These are phyloP conservation scores for Tachina fera DNA, from an alignment of 2,888 invertebrate genomes.

Conservation along the genomic window DNA sequence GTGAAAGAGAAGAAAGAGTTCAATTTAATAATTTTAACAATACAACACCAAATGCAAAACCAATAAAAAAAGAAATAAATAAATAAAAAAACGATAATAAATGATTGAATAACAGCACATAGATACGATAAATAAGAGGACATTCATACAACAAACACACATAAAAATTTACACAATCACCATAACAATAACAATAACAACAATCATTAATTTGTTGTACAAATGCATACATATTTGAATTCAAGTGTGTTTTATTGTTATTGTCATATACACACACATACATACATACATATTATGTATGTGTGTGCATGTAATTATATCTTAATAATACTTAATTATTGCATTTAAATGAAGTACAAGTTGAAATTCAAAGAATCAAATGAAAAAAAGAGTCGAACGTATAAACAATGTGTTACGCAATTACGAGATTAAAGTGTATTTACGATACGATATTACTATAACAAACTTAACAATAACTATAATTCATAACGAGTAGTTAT, in stretches of 20 bases:
- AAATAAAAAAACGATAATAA: slow-evolving; percentile 19
- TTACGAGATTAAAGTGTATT: slow-evolving; percentile 57
- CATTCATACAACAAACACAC: slow-evolving; percentile 53
- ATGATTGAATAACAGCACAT: not conserved
- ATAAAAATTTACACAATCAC: slow-evolving; percentile 28
- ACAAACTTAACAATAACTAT: slow-evolving; percentile 61
- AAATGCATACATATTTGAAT: not conserved
- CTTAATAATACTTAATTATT: slow-evolving; percentile 19
- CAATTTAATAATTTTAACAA: slow-evolving; percentile 41
- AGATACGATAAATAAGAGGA: slow-evolving; percentile 40
- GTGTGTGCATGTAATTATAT: slow-evolving; percentile 4
- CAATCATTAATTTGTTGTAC: slow-evolving; percentile 4
- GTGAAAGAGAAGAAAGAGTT: slow-evolving; percentile 50
- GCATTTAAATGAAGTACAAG: slow-evolving; percentile 23
- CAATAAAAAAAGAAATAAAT: slow-evolving; percentile 8
- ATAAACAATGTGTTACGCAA: slow-evolving; percentile 59
- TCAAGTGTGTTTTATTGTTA: slow-evolving; percentile 11
- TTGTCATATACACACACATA: slow-evolving; percentile 10
- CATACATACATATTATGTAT: too few species aligned
- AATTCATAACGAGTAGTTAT: slow-evolving; percentile 65
- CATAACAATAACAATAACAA: slow-evolving; percentile 48
- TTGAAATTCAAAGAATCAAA: slow-evolving; percentile 46
- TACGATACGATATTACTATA: slow-evolving; percentile 59
- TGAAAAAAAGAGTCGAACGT: slow-evolving; percentile 18
- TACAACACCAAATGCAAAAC: slow-evolving; percentile 46